Conservation (phyloP, 2,888 invertebrate species). For the Oscheius sp. region DNA sequence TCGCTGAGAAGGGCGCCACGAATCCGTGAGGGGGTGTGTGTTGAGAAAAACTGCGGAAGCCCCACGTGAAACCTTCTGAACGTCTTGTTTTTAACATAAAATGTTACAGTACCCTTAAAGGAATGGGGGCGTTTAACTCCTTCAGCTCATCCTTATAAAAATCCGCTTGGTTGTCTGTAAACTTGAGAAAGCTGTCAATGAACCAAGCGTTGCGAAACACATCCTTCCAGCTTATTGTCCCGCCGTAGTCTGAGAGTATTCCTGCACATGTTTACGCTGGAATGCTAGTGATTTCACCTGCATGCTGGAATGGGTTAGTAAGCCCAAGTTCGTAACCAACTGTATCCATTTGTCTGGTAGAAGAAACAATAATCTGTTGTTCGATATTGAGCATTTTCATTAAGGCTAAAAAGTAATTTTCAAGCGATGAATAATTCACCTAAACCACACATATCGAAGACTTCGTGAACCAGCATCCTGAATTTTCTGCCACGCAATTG, state of each 20-base stretch:
- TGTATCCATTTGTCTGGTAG: constrained; percentile 45
- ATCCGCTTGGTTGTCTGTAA: constrained; percentile 17
- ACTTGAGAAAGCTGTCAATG: constrained; percentile 8
- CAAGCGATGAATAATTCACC: not conserved
- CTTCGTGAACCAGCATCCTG: constrained; percentile 44
- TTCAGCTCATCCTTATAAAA: not conserved
- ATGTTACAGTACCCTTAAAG: not conserved
- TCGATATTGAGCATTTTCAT: constrained; percentile 33
- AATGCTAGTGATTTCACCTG: constrained; percentile 26
- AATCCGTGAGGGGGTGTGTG: constrained; percentile 19
- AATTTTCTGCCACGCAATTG: constrained; percentile 35
- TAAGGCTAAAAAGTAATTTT: constrained; percentile 28
- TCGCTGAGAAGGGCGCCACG: constrained; percentile 5
- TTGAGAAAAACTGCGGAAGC: constrained; percentile 20
- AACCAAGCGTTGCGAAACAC: constrained; percentile 10
- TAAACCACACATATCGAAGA: constrained; percentile 49
- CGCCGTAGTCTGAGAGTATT: constrained; percentile 24
- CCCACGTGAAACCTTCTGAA: not conserved
- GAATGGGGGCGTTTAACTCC: not conserved
- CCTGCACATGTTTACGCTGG: not conserved
- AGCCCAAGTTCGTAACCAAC: constrained; percentile 39
- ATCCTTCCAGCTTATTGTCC: not conserved
- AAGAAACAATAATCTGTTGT: constrained; percentile 46
- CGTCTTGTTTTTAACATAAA: not conserved
- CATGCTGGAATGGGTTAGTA: constrained; percentile 31